Base-by-base conservation (phyloP, 2,888 invertebrate species). In the Enchytraeus crypticus region DNA sequence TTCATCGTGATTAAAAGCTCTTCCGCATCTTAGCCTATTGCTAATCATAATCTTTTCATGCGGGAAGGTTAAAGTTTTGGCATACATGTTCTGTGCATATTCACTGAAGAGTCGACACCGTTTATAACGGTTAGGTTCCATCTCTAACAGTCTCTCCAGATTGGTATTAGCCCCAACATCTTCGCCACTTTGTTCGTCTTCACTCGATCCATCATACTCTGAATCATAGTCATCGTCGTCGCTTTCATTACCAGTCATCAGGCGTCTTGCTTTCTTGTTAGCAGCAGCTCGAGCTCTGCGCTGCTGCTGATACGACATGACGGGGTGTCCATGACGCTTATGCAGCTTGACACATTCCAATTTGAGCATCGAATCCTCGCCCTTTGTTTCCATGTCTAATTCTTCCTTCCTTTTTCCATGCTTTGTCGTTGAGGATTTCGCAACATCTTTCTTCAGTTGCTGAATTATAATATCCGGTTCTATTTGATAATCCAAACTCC, bases 1-100 rank as follows among this genome's bases (percentile, higher is more conserved):
- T 45, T 71, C 69, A 65, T 76, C 76, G 34, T 66, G 65, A 56
- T 72, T 58, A 46, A 73, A 72, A 27, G 71, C 75, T 33, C 69
- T 69, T 14, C 73, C 73, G 59, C 72, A 70, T 29, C 69, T 58
- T 55, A 60, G 59, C 5, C 69, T 56, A 55, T 66, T 71, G 56
- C 64, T 64, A 11, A 74, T 66, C 23, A 61, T 59, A 3, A 73
- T 63, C 38, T 64, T 51, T 29, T 29, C 23, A 21, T 32, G 38
- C 1, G 51, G 27, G 11, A 23, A 21, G 18, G 51, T 32, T 23
- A 53, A 29, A 14, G 26, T 33, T 3, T 53, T 30, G 27, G 71
- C 73, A 53, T 54, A 61, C 46, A 65, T 64, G 14, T 53, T 56
- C 27, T 49, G 60, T 14, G 61, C 65, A 21, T 67, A 49, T 38